These are phyloP conservation scores for Oryzias curvinotus DNA, from an alignment of 2,113 vertebrate genomes.

Conservation along the genomic window DNA sequence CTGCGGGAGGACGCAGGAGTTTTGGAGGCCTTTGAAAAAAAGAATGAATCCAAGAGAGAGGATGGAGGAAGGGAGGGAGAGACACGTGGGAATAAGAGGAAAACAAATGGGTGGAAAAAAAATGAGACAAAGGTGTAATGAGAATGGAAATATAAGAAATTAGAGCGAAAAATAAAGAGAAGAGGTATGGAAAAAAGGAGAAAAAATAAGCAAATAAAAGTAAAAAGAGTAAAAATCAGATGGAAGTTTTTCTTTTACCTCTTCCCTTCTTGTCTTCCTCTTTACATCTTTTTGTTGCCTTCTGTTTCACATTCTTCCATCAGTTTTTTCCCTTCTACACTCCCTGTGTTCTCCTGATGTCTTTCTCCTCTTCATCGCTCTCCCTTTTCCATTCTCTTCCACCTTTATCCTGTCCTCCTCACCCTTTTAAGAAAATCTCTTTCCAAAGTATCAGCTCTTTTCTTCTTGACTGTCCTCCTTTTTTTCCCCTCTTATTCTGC, in stretches of 20 bases:
- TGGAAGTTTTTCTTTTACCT: background rate
- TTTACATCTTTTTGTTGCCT: background rate
- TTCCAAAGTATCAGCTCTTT: no score
- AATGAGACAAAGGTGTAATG: conserved; percentile 34
- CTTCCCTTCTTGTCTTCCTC: background rate
- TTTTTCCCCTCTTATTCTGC: background rate
- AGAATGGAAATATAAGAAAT: conserved; percentile 1
- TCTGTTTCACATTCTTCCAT: background rate
- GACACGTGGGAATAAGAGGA: background rate
- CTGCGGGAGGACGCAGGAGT: conserved; percentile 45
- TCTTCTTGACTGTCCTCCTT: background rate
- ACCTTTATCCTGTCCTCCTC: background rate
- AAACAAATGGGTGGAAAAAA: conserved; percentile 18
- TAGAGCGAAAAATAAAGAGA: background rate
- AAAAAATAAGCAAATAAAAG: background rate
- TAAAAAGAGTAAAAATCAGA: background rate
- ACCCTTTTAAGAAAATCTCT: background rate
- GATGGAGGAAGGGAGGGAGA: background rate
- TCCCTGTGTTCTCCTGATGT: background rate
- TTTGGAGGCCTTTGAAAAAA: conserved; percentile 41
- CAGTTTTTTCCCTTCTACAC: background rate
- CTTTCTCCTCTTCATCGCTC: background rate
- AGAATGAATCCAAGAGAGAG: background rate
- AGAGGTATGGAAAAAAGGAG: no score
- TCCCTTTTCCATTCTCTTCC: background rate